phyloP scores from a whole-genome alignment of 2,888 invertebrate species.

The Autographa gamma region DNA sequence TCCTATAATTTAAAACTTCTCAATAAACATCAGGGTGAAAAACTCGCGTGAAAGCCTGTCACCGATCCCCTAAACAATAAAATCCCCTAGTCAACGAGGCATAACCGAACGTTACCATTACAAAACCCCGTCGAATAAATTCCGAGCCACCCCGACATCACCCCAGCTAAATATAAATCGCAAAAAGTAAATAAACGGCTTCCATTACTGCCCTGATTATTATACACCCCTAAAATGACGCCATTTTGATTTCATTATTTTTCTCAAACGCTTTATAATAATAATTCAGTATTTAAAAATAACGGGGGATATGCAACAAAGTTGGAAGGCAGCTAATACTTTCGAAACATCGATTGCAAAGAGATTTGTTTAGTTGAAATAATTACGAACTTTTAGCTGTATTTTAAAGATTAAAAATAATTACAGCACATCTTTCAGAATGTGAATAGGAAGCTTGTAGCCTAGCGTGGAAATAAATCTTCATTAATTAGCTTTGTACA shows the following conservation, averaged over 20 bases:
- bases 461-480: background rate
- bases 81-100: constrained; percentile 82
- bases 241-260: constrained; percentile 81
- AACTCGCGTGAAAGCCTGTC: constrained; percentile 59
- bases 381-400: constrained; percentile 28
- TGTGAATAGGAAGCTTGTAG: background rate
- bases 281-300: constrained; percentile 59
- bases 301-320: constrained; percentile 50
- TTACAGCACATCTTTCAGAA: constrained; percentile 35
- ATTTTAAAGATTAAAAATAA: constrained; percentile 38
- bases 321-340: constrained; percentile 44
- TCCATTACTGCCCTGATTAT: constrained; percentile 87
- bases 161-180: constrained; percentile 78
- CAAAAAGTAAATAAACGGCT: constrained; percentile 87
- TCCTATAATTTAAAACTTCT: constrained; percentile 61
- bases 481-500: background rate
- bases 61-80: constrained; percentile 64
- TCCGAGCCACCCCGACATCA: constrained; percentile 70
- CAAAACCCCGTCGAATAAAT: constrained; percentile 78
- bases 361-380: constrained; percentile 47
- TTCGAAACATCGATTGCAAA: constrained; percentile 39
- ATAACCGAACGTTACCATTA: constrained; percentile 82
- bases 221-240: constrained; percentile 77
- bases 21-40: constrained; percentile 59
- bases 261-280: constrained; percentile 54